Base-by-base conservation (phyloP, 92 coral and sea anemone species). In the Phenganax stokvisi region DNA sequence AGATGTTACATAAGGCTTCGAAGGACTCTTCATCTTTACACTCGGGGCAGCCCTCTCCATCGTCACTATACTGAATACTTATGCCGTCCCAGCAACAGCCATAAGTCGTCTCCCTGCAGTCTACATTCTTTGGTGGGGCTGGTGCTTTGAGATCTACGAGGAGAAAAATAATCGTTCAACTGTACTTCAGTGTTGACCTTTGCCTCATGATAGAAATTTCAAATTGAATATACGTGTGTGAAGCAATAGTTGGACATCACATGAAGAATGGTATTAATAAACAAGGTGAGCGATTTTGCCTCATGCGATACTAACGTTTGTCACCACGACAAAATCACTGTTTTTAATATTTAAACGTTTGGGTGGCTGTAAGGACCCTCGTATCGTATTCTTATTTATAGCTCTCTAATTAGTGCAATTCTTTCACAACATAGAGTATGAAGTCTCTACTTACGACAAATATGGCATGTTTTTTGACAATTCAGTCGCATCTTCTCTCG, bases 51-150 rank as follows among this genome's bases (percentile, higher is more conserved):
- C 81, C 81, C 16, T 76, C 81, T 6, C 64, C 64, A 0, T 28
- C 27, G 15, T 55, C 30, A n/a, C 67, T 30, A 0, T 31, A 55
- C 47, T 58, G 65, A 3, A 56, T 30, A 13, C 69, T 58, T 69
- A 11, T 53, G 56, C 81, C 81, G 31, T 76, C 81, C 81, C 81
- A 76, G 37, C 81, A 76, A n/a, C 81, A 76, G 7, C 81, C 81
- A 9, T 58, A 59, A 5, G 56, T 52, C 1, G 81, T 59, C 1
- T 29, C 70, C 30, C 30, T 51, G 12, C 81, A 76, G 54, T 62
- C 56, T 28, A 76, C 56, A n/a, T 29, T 56, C 16, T 37, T 68
- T 12, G 73, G 73, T 29, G 81, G 81, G 29, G 81, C 54, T 6
- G 81, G 81, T 4, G 81, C 81, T 52, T 76, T 76, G 6, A 10